Evolutionary conservation across 2,888 invertebrate species (phyloP).

Genomic region (Argyresthia albistria): DNA sequence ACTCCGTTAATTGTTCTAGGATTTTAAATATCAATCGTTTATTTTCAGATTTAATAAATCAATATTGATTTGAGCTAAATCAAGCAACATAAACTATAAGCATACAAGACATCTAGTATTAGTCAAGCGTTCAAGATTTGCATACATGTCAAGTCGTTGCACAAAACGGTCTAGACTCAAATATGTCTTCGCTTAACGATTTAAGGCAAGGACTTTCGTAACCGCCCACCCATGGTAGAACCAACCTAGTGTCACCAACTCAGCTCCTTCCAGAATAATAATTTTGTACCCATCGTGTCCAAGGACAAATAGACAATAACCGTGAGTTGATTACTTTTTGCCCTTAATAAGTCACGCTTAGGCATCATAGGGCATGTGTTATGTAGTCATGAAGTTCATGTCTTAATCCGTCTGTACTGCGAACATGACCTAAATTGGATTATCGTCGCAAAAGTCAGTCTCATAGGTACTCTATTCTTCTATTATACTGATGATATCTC

Average conservation of each 20-base stretch:
- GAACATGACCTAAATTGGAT: not conserved
- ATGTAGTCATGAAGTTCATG: not conserved
- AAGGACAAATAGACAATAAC: slow-evolving; percentile 41
- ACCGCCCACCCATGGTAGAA: slow-evolving; percentile 1
- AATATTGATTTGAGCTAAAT: too few species aligned
- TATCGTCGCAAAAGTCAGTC: not conserved
- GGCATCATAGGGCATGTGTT: not conserved
- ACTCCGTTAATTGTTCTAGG: slow-evolving; percentile 9
- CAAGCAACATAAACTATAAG: too few species aligned
- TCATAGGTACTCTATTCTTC: too few species aligned
- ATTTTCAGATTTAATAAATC: too few species aligned
- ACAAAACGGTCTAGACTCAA: not conserved
- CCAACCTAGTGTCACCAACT: not conserved
- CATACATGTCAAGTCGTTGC: not conserved
- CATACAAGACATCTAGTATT: too few species aligned
- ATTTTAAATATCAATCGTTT: not conserved
- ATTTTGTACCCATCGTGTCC: slow-evolving; percentile 32
- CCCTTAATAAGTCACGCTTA: slow-evolving; percentile 24
- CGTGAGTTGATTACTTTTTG: slow-evolving; percentile 45
- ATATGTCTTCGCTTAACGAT: too few species aligned
- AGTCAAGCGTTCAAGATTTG: too few species aligned
- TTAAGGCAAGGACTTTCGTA: not conserved
- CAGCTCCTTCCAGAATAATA: slow-evolving; percentile 26
- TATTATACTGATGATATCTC: too few species aligned
- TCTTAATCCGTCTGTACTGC: not conserved